Conservation (phyloP, 2,888 invertebrate genomes). For the Pogonocherus hispidulus region DNA sequence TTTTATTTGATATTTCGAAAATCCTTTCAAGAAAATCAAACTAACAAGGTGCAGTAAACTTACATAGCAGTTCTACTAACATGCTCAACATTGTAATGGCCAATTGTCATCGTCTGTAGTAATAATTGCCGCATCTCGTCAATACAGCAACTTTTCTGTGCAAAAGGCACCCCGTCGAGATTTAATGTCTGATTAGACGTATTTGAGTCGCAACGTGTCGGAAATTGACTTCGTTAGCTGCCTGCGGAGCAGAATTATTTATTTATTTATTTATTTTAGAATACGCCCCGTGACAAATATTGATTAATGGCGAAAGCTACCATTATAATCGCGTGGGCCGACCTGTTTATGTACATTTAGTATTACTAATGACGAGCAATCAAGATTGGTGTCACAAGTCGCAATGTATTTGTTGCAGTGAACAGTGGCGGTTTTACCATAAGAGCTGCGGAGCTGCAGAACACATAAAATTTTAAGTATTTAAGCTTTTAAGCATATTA, state of each 20-base stretch:
- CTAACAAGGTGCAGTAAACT: too few species aligned
- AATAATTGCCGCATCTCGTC: slow-evolving; percentile 9
- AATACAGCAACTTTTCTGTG: slow-evolving; percentile 26
- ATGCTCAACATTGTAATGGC: too few species aligned
- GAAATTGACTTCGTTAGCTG: slow-evolving; percentile 51
- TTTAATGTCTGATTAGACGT: slow-evolving; percentile 45
- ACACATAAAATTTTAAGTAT: too few species aligned
- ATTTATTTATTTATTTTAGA: slow-evolving; percentile 48
- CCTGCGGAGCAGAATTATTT: slow-evolving; percentile 46
- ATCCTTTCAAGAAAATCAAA: too few species aligned
- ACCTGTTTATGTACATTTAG: slow-evolving; percentile 13
- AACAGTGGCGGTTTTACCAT: too few species aligned
- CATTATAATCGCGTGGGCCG: slow-evolving; percentile 22
- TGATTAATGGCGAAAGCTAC: slow-evolving; percentile 45
- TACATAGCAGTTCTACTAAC: too few species aligned
- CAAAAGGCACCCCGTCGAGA: slow-evolving; percentile 45
- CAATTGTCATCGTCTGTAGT: slow-evolving; percentile 3
- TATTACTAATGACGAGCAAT: slow-evolving; percentile 16
- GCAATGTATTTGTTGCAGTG: not conserved
- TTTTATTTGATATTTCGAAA: too few species aligned
- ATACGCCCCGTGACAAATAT: slow-evolving; percentile 47
- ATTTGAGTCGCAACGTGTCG: slow-evolving; percentile 47
- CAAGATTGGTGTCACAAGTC: not conserved
- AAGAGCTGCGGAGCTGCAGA: too few species aligned
- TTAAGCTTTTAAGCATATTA: too few species aligned